Conservation (phyloP, 2,797 vertebrate species). For the Acrocephalus scirpaceus region DNA sequence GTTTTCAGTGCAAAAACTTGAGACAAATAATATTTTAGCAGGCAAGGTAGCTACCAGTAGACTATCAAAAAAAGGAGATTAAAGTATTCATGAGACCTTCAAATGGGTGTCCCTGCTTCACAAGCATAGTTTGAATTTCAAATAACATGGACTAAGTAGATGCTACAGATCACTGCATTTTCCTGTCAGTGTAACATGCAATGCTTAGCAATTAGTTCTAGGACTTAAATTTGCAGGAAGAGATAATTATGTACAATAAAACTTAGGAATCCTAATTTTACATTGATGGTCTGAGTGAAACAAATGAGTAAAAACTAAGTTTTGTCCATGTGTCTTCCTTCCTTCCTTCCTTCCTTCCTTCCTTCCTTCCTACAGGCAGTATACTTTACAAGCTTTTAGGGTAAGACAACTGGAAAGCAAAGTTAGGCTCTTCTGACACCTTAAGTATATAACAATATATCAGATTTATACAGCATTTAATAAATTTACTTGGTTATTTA, state of each 20-base stretch:
- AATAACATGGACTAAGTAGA: neutral
- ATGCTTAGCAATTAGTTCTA: neutral
- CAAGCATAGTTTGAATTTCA: conserved; percentile 9
- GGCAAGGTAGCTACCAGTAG: neutral
- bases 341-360: neutral
- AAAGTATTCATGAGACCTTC: neutral
- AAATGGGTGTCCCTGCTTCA: neutral
- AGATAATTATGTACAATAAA: neutral
- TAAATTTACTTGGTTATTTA: neutral
- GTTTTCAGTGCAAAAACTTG: neutral
- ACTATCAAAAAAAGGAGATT: neutral
- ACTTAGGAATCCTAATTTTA: neutral
- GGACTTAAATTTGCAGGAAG: neutral
- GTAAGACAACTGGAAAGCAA: neutral
- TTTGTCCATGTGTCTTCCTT: neutral
- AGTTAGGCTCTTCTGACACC: neutral
- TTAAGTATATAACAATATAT: neutral
- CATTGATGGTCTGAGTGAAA: neutral
- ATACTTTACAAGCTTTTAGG: neutral
- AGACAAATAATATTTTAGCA: neutral
- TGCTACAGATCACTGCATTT: conserved; percentile 8
- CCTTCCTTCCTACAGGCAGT: neutral
- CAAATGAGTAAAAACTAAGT: neutral
- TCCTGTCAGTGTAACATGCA: neutral
- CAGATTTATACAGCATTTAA: neutral